These are phyloP conservation scores for Protobothrops mucrosquamatus DNA, from an alignment of 2,113 vertebrate genomes.

Conservation along the genomic window DNA sequence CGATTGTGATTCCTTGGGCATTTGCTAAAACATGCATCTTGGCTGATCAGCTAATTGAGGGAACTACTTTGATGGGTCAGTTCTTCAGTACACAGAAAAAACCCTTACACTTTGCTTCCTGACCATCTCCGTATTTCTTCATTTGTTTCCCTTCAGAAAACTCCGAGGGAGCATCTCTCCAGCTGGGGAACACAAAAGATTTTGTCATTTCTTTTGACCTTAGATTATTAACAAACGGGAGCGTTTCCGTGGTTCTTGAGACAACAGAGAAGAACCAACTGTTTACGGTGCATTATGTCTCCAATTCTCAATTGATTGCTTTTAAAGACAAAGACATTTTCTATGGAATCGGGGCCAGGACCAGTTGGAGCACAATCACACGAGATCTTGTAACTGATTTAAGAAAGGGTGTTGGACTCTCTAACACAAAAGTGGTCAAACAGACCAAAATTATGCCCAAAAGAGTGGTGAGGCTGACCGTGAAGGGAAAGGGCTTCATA, in stretches of 20 bases:
- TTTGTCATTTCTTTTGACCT: constrained; percentile 95
- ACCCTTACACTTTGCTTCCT: background rate
- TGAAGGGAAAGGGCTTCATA: constrained; percentile 81
- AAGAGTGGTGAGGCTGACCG: constrained; percentile 80
- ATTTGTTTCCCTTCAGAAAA: constrained; percentile 71
- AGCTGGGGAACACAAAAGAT: constrained; percentile 87
- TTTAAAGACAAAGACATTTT: constrained; percentile 85
- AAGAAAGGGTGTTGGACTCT: constrained; percentile 92
- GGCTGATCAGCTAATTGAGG: fast-evolving
- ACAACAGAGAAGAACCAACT: constrained; percentile 88
- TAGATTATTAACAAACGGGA: constrained; percentile 87
- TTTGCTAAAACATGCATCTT: background rate
- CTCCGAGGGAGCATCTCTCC: constrained; percentile 86
- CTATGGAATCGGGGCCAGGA: constrained; percentile 86
- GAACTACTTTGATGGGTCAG: background rate
- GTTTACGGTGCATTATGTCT: constrained; percentile 89
- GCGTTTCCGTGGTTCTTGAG: constrained; percentile 88
- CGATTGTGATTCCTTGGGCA: background rate
- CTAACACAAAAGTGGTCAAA: constrained; percentile 95
- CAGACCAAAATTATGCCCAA: constrained; percentile 94
- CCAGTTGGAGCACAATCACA: constrained; percentile 89
- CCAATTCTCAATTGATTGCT: constrained; percentile 84
- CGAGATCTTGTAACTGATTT: constrained; percentile 94
- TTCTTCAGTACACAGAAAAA: background rate
- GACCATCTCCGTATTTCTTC: background rate